phyloP scores from a whole-genome alignment of 2,797 vertebrate species.

The Lemur catta region DNA sequence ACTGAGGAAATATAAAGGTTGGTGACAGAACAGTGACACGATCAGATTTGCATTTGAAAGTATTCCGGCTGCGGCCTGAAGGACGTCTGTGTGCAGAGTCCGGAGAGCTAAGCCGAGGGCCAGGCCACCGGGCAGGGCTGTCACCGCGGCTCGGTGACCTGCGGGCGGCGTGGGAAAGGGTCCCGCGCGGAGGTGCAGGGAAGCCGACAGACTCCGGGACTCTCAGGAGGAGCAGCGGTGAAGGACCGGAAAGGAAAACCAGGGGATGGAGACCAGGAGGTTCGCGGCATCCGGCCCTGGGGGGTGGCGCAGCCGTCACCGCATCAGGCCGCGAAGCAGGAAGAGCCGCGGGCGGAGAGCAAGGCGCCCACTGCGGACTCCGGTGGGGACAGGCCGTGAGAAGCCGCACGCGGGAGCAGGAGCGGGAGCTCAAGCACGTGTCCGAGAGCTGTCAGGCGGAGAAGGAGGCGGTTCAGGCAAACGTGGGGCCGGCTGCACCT shows the following conservation, averaged over 20 bases:
- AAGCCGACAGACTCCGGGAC: neutral
- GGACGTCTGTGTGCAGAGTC: no score
- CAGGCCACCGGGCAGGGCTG: neutral
- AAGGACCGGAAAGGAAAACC: neutral
- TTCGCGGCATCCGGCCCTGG: neutral
- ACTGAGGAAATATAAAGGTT: neutral
- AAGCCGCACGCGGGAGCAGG: neutral
- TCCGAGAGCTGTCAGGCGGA: neutral
- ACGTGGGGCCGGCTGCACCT: no score
- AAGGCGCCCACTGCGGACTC: neutral
- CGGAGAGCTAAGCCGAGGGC: neutral
- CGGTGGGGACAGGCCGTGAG: neutral
- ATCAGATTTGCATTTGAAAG: neutral
- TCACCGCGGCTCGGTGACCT: neutral
- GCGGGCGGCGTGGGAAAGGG: neutral
- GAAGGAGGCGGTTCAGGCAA: neutral
- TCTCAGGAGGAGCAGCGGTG: neutral
- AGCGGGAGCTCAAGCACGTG: neutral
- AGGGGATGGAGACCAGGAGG: neutral
- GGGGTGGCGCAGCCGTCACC: accelerated
- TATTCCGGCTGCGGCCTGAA: neutral
- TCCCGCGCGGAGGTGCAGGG: neutral
- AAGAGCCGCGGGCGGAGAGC: neutral
- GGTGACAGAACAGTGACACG: neutral
- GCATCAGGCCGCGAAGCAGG: no score